A percentile compares a stretch with the other conserved stretches of the same genome.
Conservation (phyloP, 2,113 vertebrate genomes). For the Tyrannus savana region DNA sequence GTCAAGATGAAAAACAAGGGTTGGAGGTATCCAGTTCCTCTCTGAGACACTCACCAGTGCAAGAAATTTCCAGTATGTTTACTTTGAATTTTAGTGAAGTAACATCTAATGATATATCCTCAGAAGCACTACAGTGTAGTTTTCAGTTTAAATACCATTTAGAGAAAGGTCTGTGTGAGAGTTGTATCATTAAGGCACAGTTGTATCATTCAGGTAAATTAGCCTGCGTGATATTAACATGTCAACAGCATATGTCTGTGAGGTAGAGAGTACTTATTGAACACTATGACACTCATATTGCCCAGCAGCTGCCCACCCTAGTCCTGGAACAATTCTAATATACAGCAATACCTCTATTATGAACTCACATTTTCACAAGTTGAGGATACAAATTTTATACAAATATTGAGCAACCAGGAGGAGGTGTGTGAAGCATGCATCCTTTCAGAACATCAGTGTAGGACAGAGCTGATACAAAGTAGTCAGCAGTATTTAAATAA, state of each 20-base stretch:
- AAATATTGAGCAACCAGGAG: background rate
- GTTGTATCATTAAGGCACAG: background rate
- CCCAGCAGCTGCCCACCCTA: background rate
- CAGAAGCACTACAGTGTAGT: background rate
- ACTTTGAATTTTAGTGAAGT: background rate
- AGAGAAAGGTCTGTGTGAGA: background rate
- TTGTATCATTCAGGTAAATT: background rate
- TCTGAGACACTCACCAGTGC: background rate
- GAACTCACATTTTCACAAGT: background rate
- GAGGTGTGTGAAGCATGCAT: background rate
- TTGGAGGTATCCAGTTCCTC: background rate
- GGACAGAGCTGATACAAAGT: background rate
- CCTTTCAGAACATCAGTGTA: background rate
- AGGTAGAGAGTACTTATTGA: background rate
- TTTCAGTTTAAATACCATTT: background rate
- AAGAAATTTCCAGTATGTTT: background rate
- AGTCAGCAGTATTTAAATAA: background rate
- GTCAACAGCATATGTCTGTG: background rate
- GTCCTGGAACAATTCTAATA: background rate
- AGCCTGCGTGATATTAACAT: background rate
- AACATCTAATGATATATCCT: background rate
- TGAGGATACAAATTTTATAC: background rate
- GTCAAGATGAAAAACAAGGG: background rate
- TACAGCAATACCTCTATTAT: background rate
- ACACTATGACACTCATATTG: background rate